Evolutionary conservation across 2,797 vertebrate species (phyloP).

Genomic region (Moxostoma hubbsi): DNA sequence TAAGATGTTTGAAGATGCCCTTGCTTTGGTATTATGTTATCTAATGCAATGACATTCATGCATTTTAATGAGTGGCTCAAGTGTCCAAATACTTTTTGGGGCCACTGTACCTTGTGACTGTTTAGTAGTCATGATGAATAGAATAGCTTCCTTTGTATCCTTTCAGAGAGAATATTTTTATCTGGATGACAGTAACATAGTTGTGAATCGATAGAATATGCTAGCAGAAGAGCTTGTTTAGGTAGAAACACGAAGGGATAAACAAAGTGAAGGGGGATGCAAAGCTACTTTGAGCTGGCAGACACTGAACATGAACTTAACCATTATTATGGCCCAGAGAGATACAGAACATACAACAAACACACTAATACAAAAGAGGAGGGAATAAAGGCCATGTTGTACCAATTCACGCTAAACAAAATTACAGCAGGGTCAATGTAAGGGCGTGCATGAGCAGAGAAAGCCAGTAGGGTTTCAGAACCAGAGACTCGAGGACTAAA

Average conservation of each 20-base stretch:
- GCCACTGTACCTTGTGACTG: too few species aligned
- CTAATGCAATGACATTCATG: too few species aligned
- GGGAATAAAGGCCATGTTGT: slow-evolving; percentile 25
- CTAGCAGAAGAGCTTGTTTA: slow-evolving; percentile 49
- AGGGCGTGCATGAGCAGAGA: slow-evolving; percentile 29
- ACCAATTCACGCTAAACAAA: slow-evolving; percentile 34
- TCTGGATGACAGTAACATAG: slow-evolving; percentile 17
- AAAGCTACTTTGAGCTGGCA: slow-evolving; percentile 82
- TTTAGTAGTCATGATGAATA: not conserved
- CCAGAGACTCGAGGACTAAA: not conserved
- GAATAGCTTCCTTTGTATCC: slow-evolving; percentile 8
- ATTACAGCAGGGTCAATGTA: slow-evolving; percentile 33
- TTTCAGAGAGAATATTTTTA: slow-evolving; percentile 30
- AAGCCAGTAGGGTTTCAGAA: slow-evolving; percentile 40
- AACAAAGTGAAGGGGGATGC: slow-evolving; percentile 64
- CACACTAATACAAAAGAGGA: not conserved
- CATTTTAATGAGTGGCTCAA: too few species aligned
- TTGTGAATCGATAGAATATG: slow-evolving; percentile 9
- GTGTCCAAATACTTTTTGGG: too few species aligned
- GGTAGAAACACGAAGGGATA: slow-evolving; percentile 55
- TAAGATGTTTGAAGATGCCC: too few species aligned
- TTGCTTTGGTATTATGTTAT: too few species aligned
- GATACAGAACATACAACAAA: slow-evolving; percentile 29
- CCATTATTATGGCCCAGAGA: slow-evolving; percentile 66
- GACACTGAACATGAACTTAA: slow-evolving; percentile 86